Evolutionary conservation across 2,888 invertebrate genomes (phyloP), one percentile per base, ranked within the genome.

Genomic region (Polyploca ridens): DNA sequence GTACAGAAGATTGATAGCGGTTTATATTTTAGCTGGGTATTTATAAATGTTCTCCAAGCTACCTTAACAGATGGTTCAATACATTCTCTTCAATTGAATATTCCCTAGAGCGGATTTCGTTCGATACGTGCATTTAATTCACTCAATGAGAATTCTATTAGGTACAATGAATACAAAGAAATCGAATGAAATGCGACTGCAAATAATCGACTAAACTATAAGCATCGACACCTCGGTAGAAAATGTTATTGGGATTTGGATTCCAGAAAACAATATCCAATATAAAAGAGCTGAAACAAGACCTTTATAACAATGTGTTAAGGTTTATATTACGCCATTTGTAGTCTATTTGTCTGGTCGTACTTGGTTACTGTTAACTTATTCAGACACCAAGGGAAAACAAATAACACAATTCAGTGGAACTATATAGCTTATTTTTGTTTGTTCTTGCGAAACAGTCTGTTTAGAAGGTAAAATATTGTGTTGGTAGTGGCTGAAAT

Each of bases 161-260:
- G 33, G 5, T 33, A 19, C 19, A 54, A 3, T 10, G 19, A 54
- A 41, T 58, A 63, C 58, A 58, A 58, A 44, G n/a, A 58, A 63
- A 58, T 33, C 44, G 33, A 63, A 58, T 63, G 63, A 58, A 44
- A 58, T 44, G 44, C 58, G 63, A 64, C 16, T 41, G 62, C 62
- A 61, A 62, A 61, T 61, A 61, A 64, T 57, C 57, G 61, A 33
- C 58, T 58, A 35, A 27, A 54, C 27, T 57, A 64, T 58, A 41
- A 62, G 54, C 60, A 62, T 62, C 57, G 62, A 64, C 64, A 62
- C 64, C 61, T 64, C 14, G 16, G 27, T 33, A 62, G 38, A 33
- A 41, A 62, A 62, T 57, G 41, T 62, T 57, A 61, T 49, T 54
- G 54, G 49, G 60, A 13, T 38, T 60, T 13, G 49, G 19, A 19